Evolutionary conservation across 2,888 invertebrate genomes (phyloP).

Genomic region (Dryococelus australis): DNA sequence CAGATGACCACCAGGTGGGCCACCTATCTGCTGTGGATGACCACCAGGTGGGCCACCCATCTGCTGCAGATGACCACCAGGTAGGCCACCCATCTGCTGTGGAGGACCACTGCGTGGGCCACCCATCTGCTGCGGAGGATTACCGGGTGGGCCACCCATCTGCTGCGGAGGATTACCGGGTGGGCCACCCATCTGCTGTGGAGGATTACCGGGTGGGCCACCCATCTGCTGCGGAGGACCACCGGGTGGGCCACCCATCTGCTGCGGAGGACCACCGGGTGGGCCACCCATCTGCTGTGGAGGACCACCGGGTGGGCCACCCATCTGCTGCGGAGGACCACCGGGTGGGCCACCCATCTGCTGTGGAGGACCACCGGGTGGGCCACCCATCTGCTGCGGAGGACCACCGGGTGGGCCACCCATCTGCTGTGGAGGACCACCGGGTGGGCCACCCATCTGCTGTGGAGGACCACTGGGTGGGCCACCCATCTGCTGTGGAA

Average conservation of each 20-base stretch:
- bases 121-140: slow-evolving; percentile 43
- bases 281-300: slow-evolving; percentile 25
- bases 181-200: slow-evolving; percentile 42
- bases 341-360: slow-evolving; percentile 49
- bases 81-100: slow-evolving; percentile 50
- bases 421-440: slow-evolving; percentile 36
- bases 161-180: slow-evolving; percentile 29
- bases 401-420: slow-evolving; percentile 52
- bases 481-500: slow-evolving; percentile 31
- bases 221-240: slow-evolving; percentile 17
- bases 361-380: slow-evolving; percentile 50
- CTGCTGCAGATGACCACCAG: slow-evolving; percentile 37
- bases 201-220: slow-evolving; percentile 22
- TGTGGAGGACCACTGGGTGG: slow-evolving; percentile 34
- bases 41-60: slow-evolving; percentile 37
- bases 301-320: slow-evolving; percentile 33
- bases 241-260: neutral
- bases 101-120: slow-evolving; percentile 51
- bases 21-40: slow-evolving; percentile 24
- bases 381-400: slow-evolving; percentile 53
- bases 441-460: neutral
- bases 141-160: slow-evolving; percentile 31
- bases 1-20: slow-evolving; percentile 43
- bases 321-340: neutral
- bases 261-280: slow-evolving; percentile 28